Evolutionary conservation across 2,797 vertebrate genomes (phyloP).

Genomic region (Sciurus vulgaris): DNA sequence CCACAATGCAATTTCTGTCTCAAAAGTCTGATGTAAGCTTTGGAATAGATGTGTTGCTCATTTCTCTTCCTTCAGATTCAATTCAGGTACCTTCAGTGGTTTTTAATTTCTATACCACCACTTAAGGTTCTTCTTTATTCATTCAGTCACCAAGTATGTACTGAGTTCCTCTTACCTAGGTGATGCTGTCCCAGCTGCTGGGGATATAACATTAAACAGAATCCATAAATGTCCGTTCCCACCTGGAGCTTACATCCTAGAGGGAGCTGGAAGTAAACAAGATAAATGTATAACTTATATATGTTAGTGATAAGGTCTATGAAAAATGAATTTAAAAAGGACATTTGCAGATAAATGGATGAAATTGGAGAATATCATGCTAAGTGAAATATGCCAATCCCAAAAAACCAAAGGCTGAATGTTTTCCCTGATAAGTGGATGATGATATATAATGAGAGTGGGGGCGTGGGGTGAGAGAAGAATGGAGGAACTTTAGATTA

Average conservation of each 20-base stretch:
- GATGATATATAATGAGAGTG: no score
- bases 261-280: not conserved
- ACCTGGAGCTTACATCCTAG: not conserved
- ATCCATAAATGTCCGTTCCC: not conserved
- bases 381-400: no score
- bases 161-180: not conserved
- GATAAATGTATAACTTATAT: not conserved
- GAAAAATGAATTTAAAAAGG: not conserved
- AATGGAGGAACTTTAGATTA: no score
- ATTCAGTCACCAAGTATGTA: not conserved
- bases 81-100: not conserved
- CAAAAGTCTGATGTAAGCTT: not conserved
- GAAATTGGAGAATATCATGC: no score
- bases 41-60: not conserved
- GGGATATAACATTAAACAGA: not conserved
- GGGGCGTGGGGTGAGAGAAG: no score
- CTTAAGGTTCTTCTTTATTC: not conserved
- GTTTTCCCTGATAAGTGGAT: no score
- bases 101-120: not conserved
- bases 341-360: not conserved
- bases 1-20: slow-evolving; percentile 1
- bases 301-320: not conserved
- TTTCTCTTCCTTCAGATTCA: slow-evolving; percentile 6
- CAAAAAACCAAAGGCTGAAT: no score
- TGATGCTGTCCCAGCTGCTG: not conserved